These are phyloP conservation scores for Leptoclinus maculatus DNA, from an alignment of 2,797 vertebrate species.

Conservation along the genomic window DNA sequence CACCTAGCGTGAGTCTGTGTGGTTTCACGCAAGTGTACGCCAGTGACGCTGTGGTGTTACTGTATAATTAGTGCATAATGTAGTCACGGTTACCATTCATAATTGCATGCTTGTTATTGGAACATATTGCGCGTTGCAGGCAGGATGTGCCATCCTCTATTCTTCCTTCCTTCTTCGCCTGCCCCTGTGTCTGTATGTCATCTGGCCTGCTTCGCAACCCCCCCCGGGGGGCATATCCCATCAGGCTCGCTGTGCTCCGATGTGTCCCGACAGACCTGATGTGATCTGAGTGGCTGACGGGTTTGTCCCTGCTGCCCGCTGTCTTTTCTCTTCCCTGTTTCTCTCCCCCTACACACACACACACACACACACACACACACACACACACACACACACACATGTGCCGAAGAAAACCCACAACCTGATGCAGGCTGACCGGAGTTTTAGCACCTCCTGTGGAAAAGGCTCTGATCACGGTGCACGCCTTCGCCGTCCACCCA, in stretches of 20 bases:
- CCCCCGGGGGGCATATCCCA: conserved; percentile 80
- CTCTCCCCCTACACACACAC: conserved; percentile 51
- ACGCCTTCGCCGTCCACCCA: conserved; percentile 35
- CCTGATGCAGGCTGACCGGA: conserved; percentile 42
- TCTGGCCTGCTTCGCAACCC: conserved; percentile 80
- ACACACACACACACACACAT: conserved; percentile 66
- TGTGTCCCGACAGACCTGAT: conserved; percentile 87
- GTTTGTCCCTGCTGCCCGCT: conserved; percentile 84
- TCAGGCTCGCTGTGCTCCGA: conserved; percentile 84
- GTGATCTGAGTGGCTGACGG: conserved; percentile 85
- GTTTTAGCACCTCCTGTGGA: conserved; percentile 63
- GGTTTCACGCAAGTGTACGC: conserved; percentile 13
- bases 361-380: conserved; percentile 69
- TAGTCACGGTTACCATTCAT: conserved; percentile 56
- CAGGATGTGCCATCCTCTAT: conserved; percentile 70
- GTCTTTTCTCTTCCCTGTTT: conserved; percentile 78
- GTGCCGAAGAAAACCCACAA: not conserved
- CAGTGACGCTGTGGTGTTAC: conserved; percentile 39
- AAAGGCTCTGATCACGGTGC: conserved; percentile 45
- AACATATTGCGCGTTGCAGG: conserved; percentile 74
- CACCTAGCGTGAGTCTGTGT: conserved; percentile 1
- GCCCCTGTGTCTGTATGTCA: conserved; percentile 79
- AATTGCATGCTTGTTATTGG: conserved; percentile 63
- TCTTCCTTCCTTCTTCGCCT: conserved; percentile 71
- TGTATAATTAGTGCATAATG: conserved; percentile 64